These are phyloP conservation scores for Ochropleura leucogaster DNA, from an alignment of 2,888 invertebrate species.

Conservation along the genomic window DNA sequence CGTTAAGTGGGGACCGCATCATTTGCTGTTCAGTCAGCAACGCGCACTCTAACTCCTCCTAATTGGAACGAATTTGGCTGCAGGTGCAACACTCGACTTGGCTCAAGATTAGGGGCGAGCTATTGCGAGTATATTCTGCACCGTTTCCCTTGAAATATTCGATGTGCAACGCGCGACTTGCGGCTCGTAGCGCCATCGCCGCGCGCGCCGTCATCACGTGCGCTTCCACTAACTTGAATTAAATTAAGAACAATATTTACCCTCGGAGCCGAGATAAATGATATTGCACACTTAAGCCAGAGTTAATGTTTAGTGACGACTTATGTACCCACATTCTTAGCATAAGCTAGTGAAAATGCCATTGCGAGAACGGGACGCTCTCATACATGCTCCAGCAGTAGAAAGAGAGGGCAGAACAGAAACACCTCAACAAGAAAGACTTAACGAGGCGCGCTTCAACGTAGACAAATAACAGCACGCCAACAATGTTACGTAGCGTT, in stretches of 20 bases:
- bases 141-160: conserved; percentile 87
- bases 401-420: conserved; percentile 69
- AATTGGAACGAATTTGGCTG: conserved; percentile 91
- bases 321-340: conserved; percentile 86
- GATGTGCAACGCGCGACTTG: conserved; percentile 86
- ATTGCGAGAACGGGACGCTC: conserved; percentile 68
- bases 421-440: conserved; percentile 71
- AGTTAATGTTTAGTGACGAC: conserved; percentile 86
- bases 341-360: conserved; percentile 76
- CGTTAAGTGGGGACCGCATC: conserved; percentile 89
- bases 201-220: conserved; percentile 80
- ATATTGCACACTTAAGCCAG: conserved; percentile 87
- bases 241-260: conserved; percentile 91
- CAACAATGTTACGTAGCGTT: conserved; percentile 69
- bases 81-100: conserved; percentile 90
- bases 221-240: conserved; percentile 85
- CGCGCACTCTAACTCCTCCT: conserved; percentile 89
- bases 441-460: conserved; percentile 74
- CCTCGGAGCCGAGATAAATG: conserved; percentile 86
- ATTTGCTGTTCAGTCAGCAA: conserved; percentile 89
- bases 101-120: conserved; percentile 89
- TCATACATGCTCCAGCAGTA: conserved; percentile 69
- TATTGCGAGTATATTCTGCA: conserved; percentile 86
- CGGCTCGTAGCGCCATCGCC: conserved; percentile 74
- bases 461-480: conserved; percentile 73